phyloP scores from a whole-genome alignment of 2,797 vertebrate genomes.

The Simalia tracyae region DNA sequence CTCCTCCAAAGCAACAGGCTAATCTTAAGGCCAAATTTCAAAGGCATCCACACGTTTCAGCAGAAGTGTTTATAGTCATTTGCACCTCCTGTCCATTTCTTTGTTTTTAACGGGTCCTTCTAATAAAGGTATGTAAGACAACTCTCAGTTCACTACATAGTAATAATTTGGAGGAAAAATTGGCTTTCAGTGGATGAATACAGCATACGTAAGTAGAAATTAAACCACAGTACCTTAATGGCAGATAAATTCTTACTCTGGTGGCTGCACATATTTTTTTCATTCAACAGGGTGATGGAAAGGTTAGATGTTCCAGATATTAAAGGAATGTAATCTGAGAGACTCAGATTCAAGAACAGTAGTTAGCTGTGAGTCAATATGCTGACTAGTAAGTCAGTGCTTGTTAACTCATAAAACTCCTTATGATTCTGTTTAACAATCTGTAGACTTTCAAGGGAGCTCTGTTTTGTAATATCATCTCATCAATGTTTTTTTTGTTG shows the following conservation, averaged over 20 bases:
- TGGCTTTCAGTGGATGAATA: neutral
- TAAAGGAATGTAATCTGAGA: slow-evolving; percentile 60
- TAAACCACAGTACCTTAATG: neutral
- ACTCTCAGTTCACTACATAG: neutral
- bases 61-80: neutral
- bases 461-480: slow-evolving; percentile 1
- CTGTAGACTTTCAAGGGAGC: neutral
- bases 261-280: slow-evolving; percentile 15
- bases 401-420: slow-evolving; percentile 52
- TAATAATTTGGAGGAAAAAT: neutral
- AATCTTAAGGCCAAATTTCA: neutral
- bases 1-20: neutral
- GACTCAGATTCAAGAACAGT: slow-evolving; percentile 64
- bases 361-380: slow-evolving; percentile 52
- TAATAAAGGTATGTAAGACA: neutral
- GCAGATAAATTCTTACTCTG: accelerated
- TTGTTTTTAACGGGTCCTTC: neutral
- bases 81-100: neutral
- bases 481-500: neutral
- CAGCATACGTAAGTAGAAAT: neutral
- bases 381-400: slow-evolving; percentile 57
- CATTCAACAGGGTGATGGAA: neutral
- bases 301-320: slow-evolving; percentile 47
- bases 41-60: neutral
- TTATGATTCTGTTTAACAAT: slow-evolving; percentile 46